Conservation (phyloP, 2,888 invertebrate genomes). For the Tachina grossa region DNA sequence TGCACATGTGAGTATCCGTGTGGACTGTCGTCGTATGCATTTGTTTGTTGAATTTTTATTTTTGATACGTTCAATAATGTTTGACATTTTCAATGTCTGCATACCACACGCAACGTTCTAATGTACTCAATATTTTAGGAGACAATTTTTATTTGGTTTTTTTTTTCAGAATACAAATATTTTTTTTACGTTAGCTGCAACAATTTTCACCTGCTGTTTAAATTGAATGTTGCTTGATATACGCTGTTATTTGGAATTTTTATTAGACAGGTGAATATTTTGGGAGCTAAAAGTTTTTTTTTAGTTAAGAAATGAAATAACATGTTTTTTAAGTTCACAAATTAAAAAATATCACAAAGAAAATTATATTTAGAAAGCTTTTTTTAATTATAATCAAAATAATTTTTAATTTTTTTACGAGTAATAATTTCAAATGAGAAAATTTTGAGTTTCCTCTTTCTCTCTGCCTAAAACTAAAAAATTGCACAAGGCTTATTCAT, state of each 20-base stretch:
- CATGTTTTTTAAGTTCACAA: neutral
- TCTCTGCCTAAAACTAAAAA: too few relatives aligned
- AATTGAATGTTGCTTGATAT: slow-evolving; percentile 48
- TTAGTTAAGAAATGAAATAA: neutral
- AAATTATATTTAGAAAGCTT: neutral
- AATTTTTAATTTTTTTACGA: too few relatives aligned
- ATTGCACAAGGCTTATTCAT: too few relatives aligned
- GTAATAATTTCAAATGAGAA: too few relatives aligned
- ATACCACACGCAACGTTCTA: slow-evolving; percentile 56
- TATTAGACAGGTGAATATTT: slow-evolving; percentile 48
- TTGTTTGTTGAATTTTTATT: slow-evolving; percentile 1
- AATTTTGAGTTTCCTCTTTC: too few relatives aligned
- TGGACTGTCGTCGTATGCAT: neutral
- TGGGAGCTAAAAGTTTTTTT: neutral
- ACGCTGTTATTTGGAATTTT: slow-evolving; percentile 28
- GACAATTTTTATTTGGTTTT: neutral
- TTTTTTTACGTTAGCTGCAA: slow-evolving; percentile 21
- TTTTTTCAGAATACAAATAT: slow-evolving; percentile 4
- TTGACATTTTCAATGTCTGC: slow-evolving; percentile 45
- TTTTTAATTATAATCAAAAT: too few relatives aligned
- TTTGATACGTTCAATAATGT: slow-evolving; percentile 44
- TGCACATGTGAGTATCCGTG: neutral
- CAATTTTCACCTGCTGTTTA: slow-evolving; percentile 60
- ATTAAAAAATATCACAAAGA: neutral
- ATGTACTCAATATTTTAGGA: neutral